A percentile compares a stretch with the other conserved stretches of the same genome.
Evolutionary conservation across 2,888 invertebrate genomes (phyloP).

Genomic region (Trimorus sp.): DNA sequence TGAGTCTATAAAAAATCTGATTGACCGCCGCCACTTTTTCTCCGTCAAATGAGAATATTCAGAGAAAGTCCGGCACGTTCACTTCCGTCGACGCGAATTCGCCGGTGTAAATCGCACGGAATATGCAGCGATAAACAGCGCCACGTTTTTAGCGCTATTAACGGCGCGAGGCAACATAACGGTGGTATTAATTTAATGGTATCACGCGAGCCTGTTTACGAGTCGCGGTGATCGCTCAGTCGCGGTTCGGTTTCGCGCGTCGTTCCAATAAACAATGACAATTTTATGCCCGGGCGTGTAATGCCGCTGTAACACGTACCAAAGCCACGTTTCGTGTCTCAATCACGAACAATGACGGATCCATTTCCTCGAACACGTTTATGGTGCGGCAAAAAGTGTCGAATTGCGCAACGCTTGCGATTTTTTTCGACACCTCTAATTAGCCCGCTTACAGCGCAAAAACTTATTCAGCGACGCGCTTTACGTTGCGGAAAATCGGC

Average conservation of each 20-base stretch:
- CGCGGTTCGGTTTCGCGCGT: neutral
- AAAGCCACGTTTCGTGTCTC: too few relatives aligned
- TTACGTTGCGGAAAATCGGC: too few relatives aligned
- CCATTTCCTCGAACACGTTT: neutral
- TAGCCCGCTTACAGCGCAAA: too few relatives aligned
- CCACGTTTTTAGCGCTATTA: constrained; percentile 28
- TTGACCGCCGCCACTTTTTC: neutral
- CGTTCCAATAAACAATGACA: constrained; percentile 1
- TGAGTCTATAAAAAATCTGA: too few relatives aligned
- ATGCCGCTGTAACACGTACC: neutral
- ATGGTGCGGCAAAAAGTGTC: too few relatives aligned
- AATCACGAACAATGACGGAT: too few relatives aligned
- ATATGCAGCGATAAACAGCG: constrained; percentile 32
- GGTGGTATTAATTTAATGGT: constrained; percentile 40
- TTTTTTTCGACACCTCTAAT: too few relatives aligned
- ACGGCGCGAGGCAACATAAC: constrained; percentile 31
- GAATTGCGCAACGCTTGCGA: too few relatives aligned
- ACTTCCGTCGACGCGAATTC: constrained; percentile 12
- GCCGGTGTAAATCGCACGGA: constrained; percentile 2
- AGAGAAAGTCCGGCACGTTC: constrained; percentile 4
- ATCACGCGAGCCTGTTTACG: constrained; percentile 37
- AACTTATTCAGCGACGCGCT: too few relatives aligned
- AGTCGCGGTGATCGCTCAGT: constrained; percentile 17
- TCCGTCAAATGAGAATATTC: neutral
- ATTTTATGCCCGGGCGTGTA: constrained; percentile 1